Evolutionary conservation across 2,113 vertebrate genomes (phyloP), one percentile per base, ranked within the genome.

Genomic region (Irena cyanogastra): DNA sequence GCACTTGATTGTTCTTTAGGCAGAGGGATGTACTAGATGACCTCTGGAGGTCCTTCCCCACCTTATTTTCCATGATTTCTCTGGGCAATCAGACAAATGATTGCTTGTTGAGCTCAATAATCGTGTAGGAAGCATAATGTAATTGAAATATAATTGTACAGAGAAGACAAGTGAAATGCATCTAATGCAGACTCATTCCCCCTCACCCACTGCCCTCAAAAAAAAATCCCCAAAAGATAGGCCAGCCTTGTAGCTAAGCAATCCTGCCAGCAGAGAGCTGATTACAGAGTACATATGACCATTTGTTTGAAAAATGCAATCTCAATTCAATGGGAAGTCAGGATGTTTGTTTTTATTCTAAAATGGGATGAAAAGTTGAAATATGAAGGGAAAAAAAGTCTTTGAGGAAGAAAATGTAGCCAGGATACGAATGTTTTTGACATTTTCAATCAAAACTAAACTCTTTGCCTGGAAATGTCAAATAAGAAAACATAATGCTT

Each of bases 401-500:
- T 94, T 96, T 83, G 65, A 94, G 93, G 76, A 90, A 84, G 93
- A 95, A 95, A 95, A 96, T 89, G 94, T 89, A 95, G 94, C 91
- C 94, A 97, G 95, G 91, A 96, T 95, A 96, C 10, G 88, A 95
- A 95, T 96, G 94, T 96, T 97, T 97, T 96, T 97, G 95, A 96
- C 96, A 97, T 97, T 97, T 95, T 96, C 94, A 92, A 96, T 96
- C 94, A 96, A 96, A 97, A 95, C 93, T 94, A 96, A 96, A 95
- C 93, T 95, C 94, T 95, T 96, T 96, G 94, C 93, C 95, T 96
- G 88, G 94, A 97, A 97, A 97, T 96, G 95, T 96, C 94, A 97
- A 95, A 96, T 96, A 96, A 96, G 94, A 93, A 96, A 96, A 96
- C 96, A 96, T 93, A 95, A 96, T 96, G 95, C 83, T 96, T 96